Percentiles rank a stretch among this genome's conserved stretches.
These are phyloP conservation scores for Cotesia typhae DNA, from an alignment of 1,140 invertebrate genomes.

Conservation along the genomic window DNA sequence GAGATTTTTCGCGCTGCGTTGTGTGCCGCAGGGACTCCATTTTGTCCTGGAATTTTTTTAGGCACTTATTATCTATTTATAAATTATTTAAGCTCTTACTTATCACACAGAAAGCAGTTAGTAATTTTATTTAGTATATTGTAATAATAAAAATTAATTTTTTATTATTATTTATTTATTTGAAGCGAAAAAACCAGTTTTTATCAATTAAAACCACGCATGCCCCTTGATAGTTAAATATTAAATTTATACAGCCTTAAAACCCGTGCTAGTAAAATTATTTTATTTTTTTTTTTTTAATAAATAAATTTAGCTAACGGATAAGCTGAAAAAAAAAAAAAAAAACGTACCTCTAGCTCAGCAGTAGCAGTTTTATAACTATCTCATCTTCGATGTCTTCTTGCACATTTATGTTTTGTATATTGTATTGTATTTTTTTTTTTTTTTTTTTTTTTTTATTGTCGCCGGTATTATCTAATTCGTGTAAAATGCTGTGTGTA, in stretches of 20 bases:
- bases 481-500: too few relatives aligned
- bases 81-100: too few relatives aligned
- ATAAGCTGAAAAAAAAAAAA: conserved; percentile 49
- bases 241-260: background rate
- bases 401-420: conserved; percentile 23
- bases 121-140: too few relatives aligned
- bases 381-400: conserved; percentile 55
- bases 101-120: too few relatives aligned
- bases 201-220: background rate
- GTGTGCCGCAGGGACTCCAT: conserved; percentile 73
- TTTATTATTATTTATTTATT: too few relatives aligned
- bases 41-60: conserved; percentile 69
- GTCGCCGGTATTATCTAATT: too few relatives aligned
- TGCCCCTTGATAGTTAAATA: background rate
- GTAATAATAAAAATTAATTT: too few relatives aligned
- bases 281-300: conserved; percentile 9
- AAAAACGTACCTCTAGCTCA: conserved; percentile 63
- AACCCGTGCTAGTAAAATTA: background rate
- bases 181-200: background rate
- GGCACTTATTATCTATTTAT: too few relatives aligned
- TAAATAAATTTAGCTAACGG: conserved; percentile 50
- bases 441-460: too few relatives aligned
- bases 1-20: conserved; percentile 70
- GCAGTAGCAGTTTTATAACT: conserved; percentile 58
- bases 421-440: background rate